Evolutionary conservation across 1,140 invertebrate genomes (phyloP), one percentile per base, ranked within the genome.

Genomic region (Macrotrachela quadricornifera): DNA sequence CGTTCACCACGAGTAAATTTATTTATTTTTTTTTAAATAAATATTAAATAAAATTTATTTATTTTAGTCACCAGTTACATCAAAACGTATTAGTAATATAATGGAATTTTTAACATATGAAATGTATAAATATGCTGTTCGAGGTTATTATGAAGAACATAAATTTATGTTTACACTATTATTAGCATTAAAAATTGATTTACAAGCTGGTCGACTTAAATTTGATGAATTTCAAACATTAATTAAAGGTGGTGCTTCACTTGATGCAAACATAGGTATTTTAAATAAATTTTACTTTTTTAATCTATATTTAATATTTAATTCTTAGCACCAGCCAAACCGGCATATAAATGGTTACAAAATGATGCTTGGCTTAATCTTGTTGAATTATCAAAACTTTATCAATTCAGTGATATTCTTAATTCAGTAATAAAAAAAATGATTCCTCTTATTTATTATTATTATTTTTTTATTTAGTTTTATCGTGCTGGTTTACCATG

Each of bases 301-400:
- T 88, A 1, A 87, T 88, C 12, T 90, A 86, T 0, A 67, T 30
- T 30, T 30, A 8, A 30, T 30, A 30, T 30, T n/a, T n/a, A n/a
- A 30, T 30, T 30, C 8, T 30, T 30, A 30, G 86, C 91, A 0
- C 73, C 76, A 14, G 82, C 85, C 0, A 95, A 94, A 71, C 87
- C 87, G 10, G 88, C 80, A 11, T 90, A 86, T 63, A 78, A 76
- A 60, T 95, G 90, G 90, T 87, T 95, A 60, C 71, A 88, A 10
- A 87, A 95, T 61, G 82, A 91, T 42, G 91, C 86, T 1, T 95
- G 90, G 90, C 65, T 95, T 15, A 95, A 95, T 74, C 72, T 95
- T 49, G 86, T 94, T 1, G 86, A 92, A 68, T 82, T 95, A 6
- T 85, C 80, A 62, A 88, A 87, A 65, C 68, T 92, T 10, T 75